Evolutionary conservation across 2,797 vertebrate species (phyloP).

Genomic region (Enoplosus armatus): DNA sequence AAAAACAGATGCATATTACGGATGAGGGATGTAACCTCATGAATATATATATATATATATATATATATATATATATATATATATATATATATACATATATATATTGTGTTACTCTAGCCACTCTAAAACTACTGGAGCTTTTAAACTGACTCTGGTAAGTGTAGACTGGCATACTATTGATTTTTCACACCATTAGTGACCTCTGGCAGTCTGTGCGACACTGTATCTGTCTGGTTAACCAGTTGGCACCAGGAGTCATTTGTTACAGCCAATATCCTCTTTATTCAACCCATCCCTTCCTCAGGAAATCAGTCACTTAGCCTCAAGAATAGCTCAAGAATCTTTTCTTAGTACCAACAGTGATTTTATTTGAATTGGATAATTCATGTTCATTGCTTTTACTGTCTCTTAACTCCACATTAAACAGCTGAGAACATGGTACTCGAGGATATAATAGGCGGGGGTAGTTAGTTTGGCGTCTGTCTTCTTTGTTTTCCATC

Average conservation of each 20-base stretch:
- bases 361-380: constrained; percentile 43
- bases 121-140: not conserved
- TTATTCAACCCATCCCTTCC: constrained; percentile 55
- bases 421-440: constrained; percentile 38
- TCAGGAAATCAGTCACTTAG: constrained; percentile 60
- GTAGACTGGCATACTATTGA: not conserved
- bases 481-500: constrained; percentile 45
- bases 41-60: no score
- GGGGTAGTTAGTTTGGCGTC: constrained; percentile 36
- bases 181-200: not conserved
- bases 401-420: constrained; percentile 43
- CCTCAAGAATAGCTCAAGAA: constrained; percentile 31
- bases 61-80: no score
- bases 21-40: not conserved
- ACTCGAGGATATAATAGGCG: constrained; percentile 22
- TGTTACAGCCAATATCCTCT: constrained; percentile 27
- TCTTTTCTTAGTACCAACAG: constrained; percentile 31
- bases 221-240: constrained; percentile 34
- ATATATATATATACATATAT: no score
- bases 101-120: no score
- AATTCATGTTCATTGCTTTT: constrained; percentile 56
- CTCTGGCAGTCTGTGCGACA: constrained; percentile 14
- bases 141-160: not conserved
- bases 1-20: not conserved
- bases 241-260: constrained; percentile 64